Evolutionary conservation across 1,140 invertebrate genomes (phyloP), one percentile per base, ranked within the genome.

Genomic region (Micrasema minimum): DNA sequence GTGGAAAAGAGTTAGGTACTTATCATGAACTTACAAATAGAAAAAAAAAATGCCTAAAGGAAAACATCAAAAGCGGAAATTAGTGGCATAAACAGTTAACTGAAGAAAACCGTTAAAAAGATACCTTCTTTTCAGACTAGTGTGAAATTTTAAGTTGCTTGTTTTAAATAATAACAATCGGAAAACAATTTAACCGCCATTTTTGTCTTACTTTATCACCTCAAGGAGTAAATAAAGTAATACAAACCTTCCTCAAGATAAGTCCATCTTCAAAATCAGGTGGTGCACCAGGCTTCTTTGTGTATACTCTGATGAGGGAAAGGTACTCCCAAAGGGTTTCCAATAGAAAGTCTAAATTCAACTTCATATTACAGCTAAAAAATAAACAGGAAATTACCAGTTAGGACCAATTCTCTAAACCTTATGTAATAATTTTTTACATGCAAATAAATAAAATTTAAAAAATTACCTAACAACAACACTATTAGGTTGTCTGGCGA

Each of bases 281-380:
- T 4, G 94, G 92, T 79, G 96, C 92, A 74, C 97, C 97, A 11
- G 97, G 95, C 85, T 99, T 99, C 85, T 99, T 99, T 16, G 98
- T 99, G 82, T 99, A 99, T 7, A 99, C 94, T 78, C 97, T 85
- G 79, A 99, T 97, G 2, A 99, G 86, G 38, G 93, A 90, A 37
- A 99, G 84, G 78, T 96, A 93, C 79, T 98, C 95, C 98, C 98
- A 99, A 5, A 99, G 81, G 2, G 87, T 90, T 78, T 98, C 94
- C 76, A 99, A 80, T 53, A 99, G 85, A 81, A 93, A 99, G 80
- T 99, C 98, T 77, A 99, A 84, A 86, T 99, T 99, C 10, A 99
- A 85, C 80, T 98, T 98, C 96, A 99, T 97, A 85, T 99, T 99
- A 86, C 98, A 99, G 86, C 97, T 98, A 81, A 37, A 88, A 86